Base-by-base conservation (phyloP, 2,888 invertebrate genomes). In the Cephonodes hylas region DNA sequence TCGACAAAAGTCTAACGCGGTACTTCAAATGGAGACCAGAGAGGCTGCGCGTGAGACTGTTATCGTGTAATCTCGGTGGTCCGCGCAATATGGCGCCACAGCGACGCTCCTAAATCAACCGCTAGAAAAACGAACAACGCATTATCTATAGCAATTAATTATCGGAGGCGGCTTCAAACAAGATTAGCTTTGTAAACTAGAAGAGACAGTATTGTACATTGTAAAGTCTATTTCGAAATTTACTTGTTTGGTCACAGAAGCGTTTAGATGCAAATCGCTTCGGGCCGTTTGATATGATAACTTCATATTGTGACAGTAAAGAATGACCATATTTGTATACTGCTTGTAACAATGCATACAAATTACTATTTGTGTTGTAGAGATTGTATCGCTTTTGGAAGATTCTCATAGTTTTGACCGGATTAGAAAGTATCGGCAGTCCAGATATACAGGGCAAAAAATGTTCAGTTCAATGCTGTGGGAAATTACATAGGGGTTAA, bases 21-120 rank as follows among this genome's bases (percentile, higher is more conserved):
- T 57, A 68, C 65, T 27, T 20, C 31, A 34, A 31, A 45, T 31
- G 66, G 63, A 60, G 60, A 67, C 53, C 69, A 64, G 67, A 76
- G 71, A 66, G 65, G 65, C 72, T 68, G 77, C 77, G 76, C 77
- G 78, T 75, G 77, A 72, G 73, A 62, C 62, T 63, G 64, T 75
- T 83, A 84, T 84, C 83, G 66, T 63, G 65, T 61, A 71, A 84
- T 83, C 83, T 72, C 64, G 45, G 76, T 65, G 66, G 65, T 61
- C 25, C 42, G 61, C 76, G 65, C 72, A 77, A 80, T 80, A 83
- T 84, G 84, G 85, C 86, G 87, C 84, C 85, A 76, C 63, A 70
- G 67, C 72, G 74, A 71, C 76, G 71, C 74, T 79, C 74, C 76
- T 84, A 83, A 85, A 85, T 83, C 81, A 83, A 79, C 66, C 66